Base-by-base conservation (phyloP, 92 coral and sea anemone genomes). In the Hydrozoanthus gracilis region DNA sequence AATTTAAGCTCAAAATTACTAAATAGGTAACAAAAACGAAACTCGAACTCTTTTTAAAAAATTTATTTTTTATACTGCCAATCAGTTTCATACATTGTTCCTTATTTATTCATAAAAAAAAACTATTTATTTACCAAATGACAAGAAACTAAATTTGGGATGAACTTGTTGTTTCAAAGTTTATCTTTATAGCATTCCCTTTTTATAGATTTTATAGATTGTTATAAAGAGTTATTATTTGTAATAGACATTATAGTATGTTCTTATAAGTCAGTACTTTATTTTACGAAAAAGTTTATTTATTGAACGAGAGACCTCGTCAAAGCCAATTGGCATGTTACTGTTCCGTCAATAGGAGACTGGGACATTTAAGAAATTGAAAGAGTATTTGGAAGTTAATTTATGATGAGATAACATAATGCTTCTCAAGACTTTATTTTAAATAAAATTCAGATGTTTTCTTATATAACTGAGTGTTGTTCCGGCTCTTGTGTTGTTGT, bases 371-470 rank as follows among this genome's bases (percentile, higher is more conserved):
- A 17, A 49, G 45, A 74, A 12, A 74, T 45, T 49, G 79, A 44
- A 74, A 74, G 51, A 20, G 35, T 13, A 73, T 49, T 73, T 39
- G 54, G 65, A 76, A 20, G 82, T 51, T 52, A 67, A 67, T 52
- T 76, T 76, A 76, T 54, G 7, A 51, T 18, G 54, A 27, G 13
- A 76, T 39, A 61, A 45, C 16, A 16, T 64, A 64, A 80, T 17
- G 55, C 78, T 62, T 61, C 55, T 50, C 83, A 52, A 72, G 56
- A 73, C 10, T 52, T 86, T 76, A 75, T 86, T 78, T 76, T 62
- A 51, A 75, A 86, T 67, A 86, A 75, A 85, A 45, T 58, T 85
- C 52, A 49, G 48, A 72, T 75, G 18, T 51, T 77, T n/a, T 87
- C 44, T 49, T 87, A 77, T 4, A 68, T 39, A 55, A 78, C 17